phyloP scores from a whole-genome alignment of 2,888 invertebrate species.

The Ophion ventricosus region DNA sequence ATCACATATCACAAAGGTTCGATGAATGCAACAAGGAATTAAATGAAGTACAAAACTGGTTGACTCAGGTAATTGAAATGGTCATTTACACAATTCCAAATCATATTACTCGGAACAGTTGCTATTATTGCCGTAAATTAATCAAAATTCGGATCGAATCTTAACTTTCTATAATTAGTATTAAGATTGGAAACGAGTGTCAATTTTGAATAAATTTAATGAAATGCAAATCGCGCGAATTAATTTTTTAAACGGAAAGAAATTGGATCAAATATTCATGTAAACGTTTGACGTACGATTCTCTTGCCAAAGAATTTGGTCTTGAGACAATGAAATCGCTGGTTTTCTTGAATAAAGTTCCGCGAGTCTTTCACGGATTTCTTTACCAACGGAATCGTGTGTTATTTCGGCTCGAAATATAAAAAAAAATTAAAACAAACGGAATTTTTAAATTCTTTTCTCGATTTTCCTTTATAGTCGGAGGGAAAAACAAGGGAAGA shows the following conservation, averaged over 20 bases:
- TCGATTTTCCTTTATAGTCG: constrained; percentile 61
- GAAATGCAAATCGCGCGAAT: not conserved
- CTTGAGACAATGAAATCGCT: not conserved
- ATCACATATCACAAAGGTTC: constrained; percentile 87
- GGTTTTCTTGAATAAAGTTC: not conserved
- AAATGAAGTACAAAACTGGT: constrained; percentile 85
- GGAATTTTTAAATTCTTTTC: constrained; percentile 24
- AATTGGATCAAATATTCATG: too few species aligned
- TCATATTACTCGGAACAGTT: not conserved
- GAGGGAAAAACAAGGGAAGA: constrained; percentile 86
- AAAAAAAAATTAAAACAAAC: not conserved
- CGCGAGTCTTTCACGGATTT: too few species aligned
- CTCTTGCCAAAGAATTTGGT: not conserved
- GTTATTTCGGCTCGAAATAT: not conserved
- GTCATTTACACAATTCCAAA: not conserved
- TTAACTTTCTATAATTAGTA: not conserved
- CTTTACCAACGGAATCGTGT: not conserved
- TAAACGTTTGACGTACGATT: not conserved
- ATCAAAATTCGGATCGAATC: not conserved
- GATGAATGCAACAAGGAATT: constrained; percentile 86
- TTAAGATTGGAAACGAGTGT: too few species aligned
- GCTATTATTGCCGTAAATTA: not conserved
- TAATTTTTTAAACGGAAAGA: not conserved
- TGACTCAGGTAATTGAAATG: constrained; percentile 78
- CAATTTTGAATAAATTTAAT: too few species aligned